Conservation (phyloP, 92 coral and sea anemone genomes). For the Phenganax subtilis region DNA sequence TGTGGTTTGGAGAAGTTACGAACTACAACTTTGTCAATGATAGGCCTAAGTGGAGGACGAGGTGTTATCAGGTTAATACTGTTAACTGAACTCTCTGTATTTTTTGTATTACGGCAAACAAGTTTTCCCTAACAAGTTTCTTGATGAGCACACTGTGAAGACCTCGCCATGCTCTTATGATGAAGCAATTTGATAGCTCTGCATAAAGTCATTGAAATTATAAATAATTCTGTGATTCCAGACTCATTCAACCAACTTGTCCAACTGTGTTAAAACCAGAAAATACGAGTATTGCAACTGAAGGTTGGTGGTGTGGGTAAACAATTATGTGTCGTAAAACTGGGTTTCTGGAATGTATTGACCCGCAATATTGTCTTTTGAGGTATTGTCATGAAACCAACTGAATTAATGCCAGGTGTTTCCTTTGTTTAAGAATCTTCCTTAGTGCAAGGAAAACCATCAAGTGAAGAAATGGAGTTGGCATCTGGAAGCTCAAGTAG, state of each 20-base stretch:
- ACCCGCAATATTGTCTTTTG: neutral
- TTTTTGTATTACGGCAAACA: neutral
- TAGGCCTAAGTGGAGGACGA: slow-evolving; percentile 81
- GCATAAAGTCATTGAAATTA: neutral
- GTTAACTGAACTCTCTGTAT: neutral
- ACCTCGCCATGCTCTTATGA: no score
- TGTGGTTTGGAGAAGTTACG: slow-evolving; percentile 62
- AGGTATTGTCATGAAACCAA: neutral
- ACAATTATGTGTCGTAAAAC: neutral
- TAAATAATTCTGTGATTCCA: neutral
- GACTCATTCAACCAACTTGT: slow-evolving; percentile 54
- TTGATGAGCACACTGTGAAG: no score
- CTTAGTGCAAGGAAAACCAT: neutral
- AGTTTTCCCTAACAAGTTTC: neutral
- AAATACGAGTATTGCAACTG: slow-evolving; percentile 43
- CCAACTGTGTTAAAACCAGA: slow-evolving; percentile 50
- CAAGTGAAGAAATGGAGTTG: slow-evolving; percentile 31
- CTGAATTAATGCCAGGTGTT: neutral
- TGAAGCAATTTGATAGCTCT: no score
- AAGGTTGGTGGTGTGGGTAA: slow-evolving; percentile 12
- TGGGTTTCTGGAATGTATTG: neutral
- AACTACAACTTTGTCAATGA: slow-evolving; percentile 67
- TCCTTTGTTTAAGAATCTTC: neutral
- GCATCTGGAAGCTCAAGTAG: slow-evolving; percentile 15
- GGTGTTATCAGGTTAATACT: slow-evolving; percentile 70